Percentiles rank a stretch among this genome's conserved stretches.
These are phyloP conservation scores for Podargus strigoides DNA, from an alignment of 2,797 vertebrate genomes.

Conservation along the genomic window DNA sequence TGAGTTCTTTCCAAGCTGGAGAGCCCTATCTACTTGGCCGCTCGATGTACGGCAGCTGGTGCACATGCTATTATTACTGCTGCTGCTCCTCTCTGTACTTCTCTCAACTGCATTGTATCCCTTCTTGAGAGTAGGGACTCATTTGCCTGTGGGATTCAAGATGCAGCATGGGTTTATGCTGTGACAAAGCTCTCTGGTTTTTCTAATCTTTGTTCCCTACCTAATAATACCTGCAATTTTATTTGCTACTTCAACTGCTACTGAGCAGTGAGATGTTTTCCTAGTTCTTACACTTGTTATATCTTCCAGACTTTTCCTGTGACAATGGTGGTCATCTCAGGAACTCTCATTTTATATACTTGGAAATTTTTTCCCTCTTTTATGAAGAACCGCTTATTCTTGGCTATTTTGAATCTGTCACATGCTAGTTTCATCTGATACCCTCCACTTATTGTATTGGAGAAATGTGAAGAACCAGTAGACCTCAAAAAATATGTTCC, in stretches of 20 bases:
- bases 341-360: not conserved
- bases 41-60: not conserved
- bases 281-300: not conserved
- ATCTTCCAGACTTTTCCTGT: not conserved
- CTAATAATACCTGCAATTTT: not conserved
- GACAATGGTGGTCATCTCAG: not conserved
- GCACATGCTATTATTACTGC: rapidly evolving
- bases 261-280: not conserved
- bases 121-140: not conserved
- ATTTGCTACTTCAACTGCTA: not conserved
- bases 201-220: not conserved
- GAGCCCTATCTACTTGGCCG: not conserved
- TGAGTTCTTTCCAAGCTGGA: not conserved
- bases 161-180: not conserved
- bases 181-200: not conserved
- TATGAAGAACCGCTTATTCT: not conserved
- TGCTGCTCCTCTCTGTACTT: not conserved
- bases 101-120: not conserved
- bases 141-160: not conserved
- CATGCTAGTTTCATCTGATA: not conserved
- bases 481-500: not conserved
- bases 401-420: not conserved
- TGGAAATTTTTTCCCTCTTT: not conserved
- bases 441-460: not conserved
- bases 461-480: not conserved